These are phyloP conservation scores for Smittia aterrima DNA, from an alignment of 2,888 invertebrate genomes.

Conservation along the genomic window DNA sequence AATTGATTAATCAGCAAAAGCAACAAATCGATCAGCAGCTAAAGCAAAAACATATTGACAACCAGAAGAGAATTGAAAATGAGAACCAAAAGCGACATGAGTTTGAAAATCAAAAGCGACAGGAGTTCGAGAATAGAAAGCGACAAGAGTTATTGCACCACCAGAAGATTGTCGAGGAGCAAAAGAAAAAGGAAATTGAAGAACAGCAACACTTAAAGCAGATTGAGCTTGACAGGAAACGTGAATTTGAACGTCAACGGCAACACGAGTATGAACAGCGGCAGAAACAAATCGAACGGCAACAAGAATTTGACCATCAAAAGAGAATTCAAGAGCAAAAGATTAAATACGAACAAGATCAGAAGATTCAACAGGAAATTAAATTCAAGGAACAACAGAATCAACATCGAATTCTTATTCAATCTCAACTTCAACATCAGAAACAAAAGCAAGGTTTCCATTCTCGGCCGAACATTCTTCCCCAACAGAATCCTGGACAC, in stretches of 20 bases:
- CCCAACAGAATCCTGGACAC: background rate
- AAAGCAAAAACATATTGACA: slow-evolving; percentile 32
- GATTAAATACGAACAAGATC: slow-evolving; percentile 17
- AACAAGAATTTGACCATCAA: slow-evolving; percentile 33
- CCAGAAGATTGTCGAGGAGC: slow-evolving; percentile 9
- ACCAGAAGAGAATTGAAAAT: slow-evolving; percentile 31
- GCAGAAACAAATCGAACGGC: slow-evolving; percentile 12
- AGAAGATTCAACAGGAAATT: slow-evolving; percentile 41
- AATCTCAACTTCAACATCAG: background rate
- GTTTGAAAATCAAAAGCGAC: slow-evolving; percentile 21
- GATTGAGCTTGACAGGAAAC: background rate
- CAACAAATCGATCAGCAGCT: slow-evolving; percentile 26
- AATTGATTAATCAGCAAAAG: slow-evolving; percentile 33
- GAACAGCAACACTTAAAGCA: slow-evolving; percentile 29
- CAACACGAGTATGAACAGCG: background rate
- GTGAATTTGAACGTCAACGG: slow-evolving; percentile 13
- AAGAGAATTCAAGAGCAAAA: slow-evolving; percentile 25
- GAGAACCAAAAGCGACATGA: slow-evolving; percentile 30
- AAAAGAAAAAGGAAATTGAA: slow-evolving; percentile 12
- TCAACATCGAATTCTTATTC: background rate
- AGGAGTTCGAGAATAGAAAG: background rate
- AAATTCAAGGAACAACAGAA: slow-evolving; percentile 1
- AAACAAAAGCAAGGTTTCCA: slow-evolving; percentile 7
- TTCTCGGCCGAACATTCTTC: background rate
- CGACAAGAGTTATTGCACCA: background rate